Evolutionary conservation across 2,888 invertebrate genomes (phyloP).

Genomic region (Scotopteryx bipunctaria): DNA sequence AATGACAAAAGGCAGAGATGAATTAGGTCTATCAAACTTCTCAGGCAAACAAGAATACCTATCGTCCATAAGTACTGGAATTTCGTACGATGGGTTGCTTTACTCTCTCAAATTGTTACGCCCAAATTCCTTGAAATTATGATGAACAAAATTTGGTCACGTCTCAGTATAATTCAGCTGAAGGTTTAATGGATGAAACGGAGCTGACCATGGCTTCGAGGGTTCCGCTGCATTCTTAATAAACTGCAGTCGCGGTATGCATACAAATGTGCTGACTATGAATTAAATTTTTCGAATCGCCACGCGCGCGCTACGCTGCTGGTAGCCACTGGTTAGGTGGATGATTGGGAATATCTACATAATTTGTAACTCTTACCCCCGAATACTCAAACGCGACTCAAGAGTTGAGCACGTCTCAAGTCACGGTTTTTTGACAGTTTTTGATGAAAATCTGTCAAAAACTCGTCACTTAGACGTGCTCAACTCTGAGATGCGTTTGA

Average conservation of each 20-base stretch:
- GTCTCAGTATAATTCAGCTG: slow-evolving; percentile 30
- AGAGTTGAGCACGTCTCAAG: too few species aligned
- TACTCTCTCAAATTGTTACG: slow-evolving; percentile 7
- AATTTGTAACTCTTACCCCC: too few species aligned
- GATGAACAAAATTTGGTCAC: slow-evolving; percentile 15
- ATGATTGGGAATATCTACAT: neutral
- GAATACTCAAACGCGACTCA: too few species aligned
- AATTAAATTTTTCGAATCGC: slow-evolving; percentile 73
- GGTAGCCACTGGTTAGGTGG: neutral
- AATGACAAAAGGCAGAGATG: too few species aligned
- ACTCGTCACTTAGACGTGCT: too few species aligned
- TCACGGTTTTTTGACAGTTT: too few species aligned
- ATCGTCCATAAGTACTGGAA: too few species aligned
- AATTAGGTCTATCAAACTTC: too few species aligned
- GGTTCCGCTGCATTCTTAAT: slow-evolving; percentile 69
- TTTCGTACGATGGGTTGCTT: too few species aligned
- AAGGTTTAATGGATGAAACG: slow-evolving; percentile 43
- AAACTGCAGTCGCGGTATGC: slow-evolving; percentile 70
- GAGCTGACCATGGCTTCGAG: slow-evolving; percentile 57
- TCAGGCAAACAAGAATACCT: too few species aligned
- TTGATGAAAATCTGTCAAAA: too few species aligned
- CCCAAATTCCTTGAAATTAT: slow-evolving; percentile 14
- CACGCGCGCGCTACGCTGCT: slow-evolving; percentile 43
- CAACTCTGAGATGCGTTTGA: too few species aligned
- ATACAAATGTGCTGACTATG: slow-evolving; percentile 64